Conservation (phyloP, 1,140 invertebrate species). For the Prorops nasuta region DNA sequence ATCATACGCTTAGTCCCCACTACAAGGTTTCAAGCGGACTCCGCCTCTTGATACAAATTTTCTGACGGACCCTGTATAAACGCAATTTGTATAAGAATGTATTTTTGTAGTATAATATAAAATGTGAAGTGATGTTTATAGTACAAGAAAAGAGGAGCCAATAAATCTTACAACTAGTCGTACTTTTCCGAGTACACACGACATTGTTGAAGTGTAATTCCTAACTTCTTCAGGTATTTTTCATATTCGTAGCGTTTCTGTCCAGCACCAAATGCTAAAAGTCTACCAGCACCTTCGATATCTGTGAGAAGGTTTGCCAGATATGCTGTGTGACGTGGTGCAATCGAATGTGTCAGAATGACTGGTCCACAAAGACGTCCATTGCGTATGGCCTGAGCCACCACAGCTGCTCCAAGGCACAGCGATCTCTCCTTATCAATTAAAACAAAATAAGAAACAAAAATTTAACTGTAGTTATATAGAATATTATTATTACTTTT, state of each 20-base stretch:
- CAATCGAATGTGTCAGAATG: conserved; percentile 71
- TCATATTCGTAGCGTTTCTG: conserved; percentile 48
- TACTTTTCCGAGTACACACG: conserved; percentile 49
- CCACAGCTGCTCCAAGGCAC: conserved; percentile 70
- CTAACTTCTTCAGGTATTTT: conserved; percentile 30
- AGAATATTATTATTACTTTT: too few relatives aligned
- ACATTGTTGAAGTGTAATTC: conserved; percentile 42
- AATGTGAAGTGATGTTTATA: too few relatives aligned
- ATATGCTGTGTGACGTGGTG: conserved; percentile 72
- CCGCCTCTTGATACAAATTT: too few relatives aligned
- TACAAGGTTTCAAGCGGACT: too few relatives aligned
- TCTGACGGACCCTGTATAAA: too few relatives aligned
- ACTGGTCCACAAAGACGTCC: conserved; percentile 69
- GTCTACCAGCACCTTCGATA: conserved; percentile 60
- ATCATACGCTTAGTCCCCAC: too few relatives aligned
- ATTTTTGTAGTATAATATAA: too few relatives aligned
- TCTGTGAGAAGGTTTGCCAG: conserved; percentile 66
- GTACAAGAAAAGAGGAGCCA: conserved; percentile 7
- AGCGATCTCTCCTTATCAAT: conserved; percentile 75
- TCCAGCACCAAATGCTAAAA: conserved; percentile 62
- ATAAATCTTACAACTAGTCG: too few relatives aligned
- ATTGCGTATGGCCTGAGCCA: conserved; percentile 65
- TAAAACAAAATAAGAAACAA: conserved; percentile 27
- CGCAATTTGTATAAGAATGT: too few relatives aligned
- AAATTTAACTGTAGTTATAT: not conserved